Conservation (phyloP, 2,113 vertebrate species). For the Cyphotilapia sp. region DNA sequence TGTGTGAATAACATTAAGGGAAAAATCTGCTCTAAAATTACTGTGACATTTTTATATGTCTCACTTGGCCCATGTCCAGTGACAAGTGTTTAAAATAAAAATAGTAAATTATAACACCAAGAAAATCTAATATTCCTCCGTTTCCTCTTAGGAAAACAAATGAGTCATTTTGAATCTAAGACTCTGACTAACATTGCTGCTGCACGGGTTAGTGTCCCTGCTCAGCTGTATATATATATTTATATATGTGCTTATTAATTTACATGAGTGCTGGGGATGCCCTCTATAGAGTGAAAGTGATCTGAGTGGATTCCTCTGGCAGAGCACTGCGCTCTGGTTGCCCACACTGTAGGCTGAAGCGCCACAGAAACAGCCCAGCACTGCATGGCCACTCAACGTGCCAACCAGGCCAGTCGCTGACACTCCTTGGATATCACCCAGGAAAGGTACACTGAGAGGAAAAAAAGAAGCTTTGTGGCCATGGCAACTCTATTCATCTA, state of each 20-base stretch:
- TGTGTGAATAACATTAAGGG: constrained; percentile 20
- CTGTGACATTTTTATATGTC: constrained; percentile 29
- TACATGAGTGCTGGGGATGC: constrained; percentile 16
- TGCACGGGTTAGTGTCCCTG: background rate
- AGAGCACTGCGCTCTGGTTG: constrained; percentile 26
- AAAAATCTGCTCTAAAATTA: constrained; percentile 21
- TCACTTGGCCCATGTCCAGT: constrained; percentile 15
- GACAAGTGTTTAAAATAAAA: constrained; percentile 16
- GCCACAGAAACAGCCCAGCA: constrained; percentile 31
- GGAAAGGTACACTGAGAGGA: constrained; percentile 42
- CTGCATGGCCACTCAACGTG: constrained; percentile 15
- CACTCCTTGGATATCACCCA: constrained; percentile 47
- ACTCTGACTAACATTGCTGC: background rate
- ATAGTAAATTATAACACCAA: background rate
- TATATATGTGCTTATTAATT: background rate
- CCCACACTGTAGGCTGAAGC: constrained; percentile 8
- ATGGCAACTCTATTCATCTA: constrained; percentile 32
- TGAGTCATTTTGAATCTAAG: background rate
- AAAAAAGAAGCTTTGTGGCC: constrained; percentile 5
- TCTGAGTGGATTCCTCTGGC: constrained; percentile 59
- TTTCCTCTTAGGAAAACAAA: background rate
- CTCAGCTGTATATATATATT: background rate
- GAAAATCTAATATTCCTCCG: background rate
- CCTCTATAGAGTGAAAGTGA: constrained; percentile 42
- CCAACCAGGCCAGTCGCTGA: constrained; percentile 56